A percentile compares a stretch with the other conserved stretches of the same genome.
Conservation (phyloP, 2,797 vertebrate species). For the Crenuchus spilurus region DNA sequence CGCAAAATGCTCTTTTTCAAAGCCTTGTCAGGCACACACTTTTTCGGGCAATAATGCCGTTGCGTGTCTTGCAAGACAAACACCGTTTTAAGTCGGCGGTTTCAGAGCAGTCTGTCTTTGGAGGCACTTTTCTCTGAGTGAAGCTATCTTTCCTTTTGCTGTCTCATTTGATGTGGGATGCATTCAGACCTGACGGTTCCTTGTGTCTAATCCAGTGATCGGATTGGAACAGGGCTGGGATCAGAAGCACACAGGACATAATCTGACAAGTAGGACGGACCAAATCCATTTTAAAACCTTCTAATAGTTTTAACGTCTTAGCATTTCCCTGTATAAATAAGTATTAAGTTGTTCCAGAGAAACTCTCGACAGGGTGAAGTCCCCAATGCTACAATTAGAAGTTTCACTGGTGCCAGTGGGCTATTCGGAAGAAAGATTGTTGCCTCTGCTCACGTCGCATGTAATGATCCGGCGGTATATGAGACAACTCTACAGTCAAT, state of each 20-base stretch:
- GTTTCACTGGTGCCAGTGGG: no score
- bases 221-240: no score
- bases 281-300: background rate
- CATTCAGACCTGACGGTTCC: background rate
- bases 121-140: background rate
- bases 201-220: background rate
- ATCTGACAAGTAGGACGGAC: background rate
- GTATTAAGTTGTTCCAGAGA: background rate
- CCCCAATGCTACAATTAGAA: no score
- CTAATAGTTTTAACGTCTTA: constrained; percentile 5
- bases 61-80: background rate
- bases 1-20: constrained; percentile 1
- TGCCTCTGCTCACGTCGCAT: no score
- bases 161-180: background rate
- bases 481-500: no score
- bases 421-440: no score
- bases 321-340: background rate
- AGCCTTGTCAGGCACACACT: background rate
- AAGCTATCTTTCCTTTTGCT: background rate
- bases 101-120: background rate
- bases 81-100: background rate
- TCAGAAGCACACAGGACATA: background rate
- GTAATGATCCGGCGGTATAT: no score
- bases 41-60: background rate
- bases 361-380: background rate